These are phyloP conservation scores for Notarius quadriscutis DNA, from an alignment of 2,113 vertebrate species.

Conservation along the genomic window DNA sequence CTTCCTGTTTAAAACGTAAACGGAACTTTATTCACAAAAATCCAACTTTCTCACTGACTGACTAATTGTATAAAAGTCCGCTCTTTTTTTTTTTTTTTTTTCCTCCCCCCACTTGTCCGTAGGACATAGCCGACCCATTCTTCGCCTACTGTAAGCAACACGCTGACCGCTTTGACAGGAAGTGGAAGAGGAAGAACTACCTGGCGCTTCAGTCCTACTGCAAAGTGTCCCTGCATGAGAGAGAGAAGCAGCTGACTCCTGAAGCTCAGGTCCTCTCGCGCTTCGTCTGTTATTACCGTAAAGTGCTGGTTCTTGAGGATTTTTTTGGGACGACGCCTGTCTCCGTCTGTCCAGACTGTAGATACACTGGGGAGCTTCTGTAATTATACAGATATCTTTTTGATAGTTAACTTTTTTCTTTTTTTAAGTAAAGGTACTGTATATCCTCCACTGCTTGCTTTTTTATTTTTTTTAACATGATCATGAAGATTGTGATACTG, in stretches of 20 bases:
- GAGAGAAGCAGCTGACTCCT: slow-evolving; percentile 92
- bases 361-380: not conserved
- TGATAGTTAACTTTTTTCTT: not conserved
- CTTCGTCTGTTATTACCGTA: not conserved
- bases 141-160: slow-evolving; percentile 99
- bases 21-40: not conserved
- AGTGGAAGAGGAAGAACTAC: slow-evolving; percentile 99
- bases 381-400: not conserved
- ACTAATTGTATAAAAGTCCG: not conserved
- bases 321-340: not conserved
- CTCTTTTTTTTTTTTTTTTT: not conserved
- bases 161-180: slow-evolving; percentile 96
- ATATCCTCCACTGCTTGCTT: not conserved
- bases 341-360: not conserved
- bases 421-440: not conserved
- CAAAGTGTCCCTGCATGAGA: slow-evolving; percentile 93
- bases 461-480: not conserved
- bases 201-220: slow-evolving; percentile 99
- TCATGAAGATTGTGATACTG: not conserved
- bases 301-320: not conserved
- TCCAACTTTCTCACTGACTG: not conserved
- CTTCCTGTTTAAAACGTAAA: not conserved
- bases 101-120: not conserved
- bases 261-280: slow-evolving; percentile 85
- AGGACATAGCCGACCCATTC: slow-evolving; percentile 99